Conservation (phyloP, 2,888 invertebrate species). For the Eupithecia abbreviata region DNA sequence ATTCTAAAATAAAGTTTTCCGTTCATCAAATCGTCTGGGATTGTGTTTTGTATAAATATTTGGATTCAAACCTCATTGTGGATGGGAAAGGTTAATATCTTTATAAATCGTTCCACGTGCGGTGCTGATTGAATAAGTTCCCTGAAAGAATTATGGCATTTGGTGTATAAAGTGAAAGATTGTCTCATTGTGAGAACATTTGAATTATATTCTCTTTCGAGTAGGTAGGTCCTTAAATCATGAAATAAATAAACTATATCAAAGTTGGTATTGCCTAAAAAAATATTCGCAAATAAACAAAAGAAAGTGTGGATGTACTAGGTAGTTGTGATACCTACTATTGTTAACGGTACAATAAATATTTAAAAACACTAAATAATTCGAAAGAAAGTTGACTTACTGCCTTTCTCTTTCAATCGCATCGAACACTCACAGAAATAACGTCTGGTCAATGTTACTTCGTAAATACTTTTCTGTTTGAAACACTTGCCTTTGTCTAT, state of each 20-base stretch:
- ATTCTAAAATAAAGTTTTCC: conserved; percentile 41
- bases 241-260: too few relatives aligned
- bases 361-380: conserved; percentile 3
- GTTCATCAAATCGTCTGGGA: conserved; percentile 49
- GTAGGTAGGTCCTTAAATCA: not conserved
- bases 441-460: conserved; percentile 50
- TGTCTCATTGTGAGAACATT: not conserved
- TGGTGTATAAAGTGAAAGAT: not conserved
- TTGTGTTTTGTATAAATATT: conserved; percentile 73
- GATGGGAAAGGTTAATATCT: conserved; percentile 75
- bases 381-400: conserved; percentile 17
- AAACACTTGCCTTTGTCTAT: conserved; percentile 77
- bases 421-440: conserved; percentile 38
- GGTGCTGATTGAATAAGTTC: conserved; percentile 58
- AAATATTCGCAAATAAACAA: not conserved
- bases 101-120: conserved; percentile 60
- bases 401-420: conserved; percentile 14
- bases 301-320: not conserved
- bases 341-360: not conserved
- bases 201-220: not conserved
- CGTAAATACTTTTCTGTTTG: conserved; percentile 57
- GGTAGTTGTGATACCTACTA: not conserved
- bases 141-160: conserved; percentile 15
- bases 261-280: not conserved
- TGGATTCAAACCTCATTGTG: conserved; percentile 71